Base-by-base conservation (phyloP, 1,140 invertebrate genomes). In the Adoxophyes honmai region DNA sequence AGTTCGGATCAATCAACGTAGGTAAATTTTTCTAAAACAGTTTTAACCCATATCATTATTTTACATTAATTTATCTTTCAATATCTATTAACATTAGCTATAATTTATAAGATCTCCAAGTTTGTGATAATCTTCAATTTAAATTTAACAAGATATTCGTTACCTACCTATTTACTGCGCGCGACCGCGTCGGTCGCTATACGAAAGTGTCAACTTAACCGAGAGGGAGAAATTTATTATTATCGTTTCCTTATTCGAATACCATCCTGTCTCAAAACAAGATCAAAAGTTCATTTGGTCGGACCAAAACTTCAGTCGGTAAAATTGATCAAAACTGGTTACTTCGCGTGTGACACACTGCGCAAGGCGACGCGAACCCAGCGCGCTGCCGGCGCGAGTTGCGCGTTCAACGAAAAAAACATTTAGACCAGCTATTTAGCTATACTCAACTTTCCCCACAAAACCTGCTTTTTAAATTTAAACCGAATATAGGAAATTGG, bases 21-120 rank as follows among this genome's bases (percentile, higher is more conserved):
- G 83, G 83, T 88, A 88, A 84, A 88, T 86, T 88, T 86, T 85
- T 88, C 85, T 88, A 88, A 88, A 86, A 88, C 80, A 78, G 70
- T 78, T 78, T 82, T 67, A 80, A 85, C 83, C 74, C 68, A 81
- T 84, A 81, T 75, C 68, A 70, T 75, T 82, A 76, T 67, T 81
- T 77, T 83, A 85, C 73, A 81, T 80, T 79, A 77, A 75, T 77
- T 35, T 75, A 79, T 81, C 62, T 78, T 85, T 84, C 73, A 83
- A 81, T 81, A 86, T 68, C 73, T 86, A 86, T 84, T 85, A 88
- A 88, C 81, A 84, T 85, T 83, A 83, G 75, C 80, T 88, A 88
- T 88, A 85, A 78, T 83, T 82, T 83, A 80, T 83, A 78, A 80
- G 79, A 78, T 78, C 70, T 85, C 66, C 72, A 76, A 85, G 81